phyloP scores from a whole-genome alignment of 2,113 vertebrate species.

The Enhydra lutris region DNA sequence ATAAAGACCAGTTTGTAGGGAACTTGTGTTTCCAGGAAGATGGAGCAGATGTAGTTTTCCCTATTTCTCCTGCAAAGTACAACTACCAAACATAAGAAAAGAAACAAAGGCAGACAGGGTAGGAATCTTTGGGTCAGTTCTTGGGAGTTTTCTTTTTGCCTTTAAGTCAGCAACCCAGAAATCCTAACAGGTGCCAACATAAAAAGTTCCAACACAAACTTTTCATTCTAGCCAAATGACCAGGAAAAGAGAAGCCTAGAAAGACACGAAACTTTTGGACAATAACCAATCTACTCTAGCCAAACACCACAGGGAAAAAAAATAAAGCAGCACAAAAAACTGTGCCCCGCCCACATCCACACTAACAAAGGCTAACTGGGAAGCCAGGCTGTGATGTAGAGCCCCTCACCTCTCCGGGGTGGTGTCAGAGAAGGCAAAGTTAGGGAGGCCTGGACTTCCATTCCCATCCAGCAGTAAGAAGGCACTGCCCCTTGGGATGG shows the following conservation, averaged over 20 bases:
- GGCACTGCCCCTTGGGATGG: not conserved
- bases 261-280: not conserved
- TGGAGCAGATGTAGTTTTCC: not conserved
- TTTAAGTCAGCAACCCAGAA: not conserved
- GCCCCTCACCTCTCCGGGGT: not conserved
- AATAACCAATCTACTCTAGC: not conserved
- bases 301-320: not conserved
- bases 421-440: not conserved
- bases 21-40: not conserved
- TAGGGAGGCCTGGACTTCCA: not conserved
- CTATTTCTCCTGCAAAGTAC: not conserved
- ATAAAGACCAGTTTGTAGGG: not conserved
- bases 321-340: not conserved
- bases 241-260: not conserved
- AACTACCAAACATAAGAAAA: not conserved
- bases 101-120: not conserved
- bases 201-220: not conserved
- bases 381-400: not conserved
- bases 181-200: not conserved
- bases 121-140: not conserved
- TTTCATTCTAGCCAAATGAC: not conserved
- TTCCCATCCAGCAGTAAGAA: not conserved
- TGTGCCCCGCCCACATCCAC: not conserved
- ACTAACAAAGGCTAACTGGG: not conserved
- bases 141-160: not conserved